Conservation (phyloP, 2,888 invertebrate genomes). For the Odontocerum albicorne region DNA sequence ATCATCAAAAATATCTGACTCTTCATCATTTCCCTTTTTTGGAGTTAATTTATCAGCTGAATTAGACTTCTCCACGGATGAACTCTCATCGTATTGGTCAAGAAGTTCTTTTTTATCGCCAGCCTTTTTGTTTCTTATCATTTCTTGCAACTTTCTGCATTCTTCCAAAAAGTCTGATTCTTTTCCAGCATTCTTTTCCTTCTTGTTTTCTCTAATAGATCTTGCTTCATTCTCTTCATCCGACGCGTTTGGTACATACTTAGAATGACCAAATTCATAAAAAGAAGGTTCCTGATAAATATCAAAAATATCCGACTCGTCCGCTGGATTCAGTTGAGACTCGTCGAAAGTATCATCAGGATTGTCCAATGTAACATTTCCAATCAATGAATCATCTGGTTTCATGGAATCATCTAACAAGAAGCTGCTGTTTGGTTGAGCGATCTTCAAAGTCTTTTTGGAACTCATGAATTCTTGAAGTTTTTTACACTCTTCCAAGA, state of each 20-base stretch:
- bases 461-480: constrained; percentile 17
- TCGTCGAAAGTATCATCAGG: constrained; percentile 7
- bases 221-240: not conserved
- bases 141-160: constrained; percentile 18
- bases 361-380: constrained; percentile 5
- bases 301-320: constrained; percentile 30
- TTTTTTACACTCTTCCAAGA: constrained; percentile 21
- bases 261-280: constrained; percentile 30
- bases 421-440: not conserved
- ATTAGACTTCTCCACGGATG: not conserved
- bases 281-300: constrained; percentile 25
- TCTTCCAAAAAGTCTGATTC: constrained; percentile 26
- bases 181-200: not conserved
- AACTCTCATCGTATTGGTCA: no score
- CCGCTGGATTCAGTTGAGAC: constrained; percentile 13
- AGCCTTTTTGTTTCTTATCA: constrained; percentile 14
- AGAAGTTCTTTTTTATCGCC: no score
- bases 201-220: not conserved
- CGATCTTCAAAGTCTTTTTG: constrained; percentile 10
- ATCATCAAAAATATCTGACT: constrained; percentile 55
- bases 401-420: constrained; percentile 2
- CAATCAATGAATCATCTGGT: constrained; percentile 6
- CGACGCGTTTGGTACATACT: constrained; percentile 3
- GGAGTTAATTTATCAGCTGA: not conserved
- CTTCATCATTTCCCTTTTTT: constrained; percentile 16